Evolutionary conservation across 2,797 vertebrate species (phyloP).

Genomic region (Hoplostethus mediterraneus): DNA sequence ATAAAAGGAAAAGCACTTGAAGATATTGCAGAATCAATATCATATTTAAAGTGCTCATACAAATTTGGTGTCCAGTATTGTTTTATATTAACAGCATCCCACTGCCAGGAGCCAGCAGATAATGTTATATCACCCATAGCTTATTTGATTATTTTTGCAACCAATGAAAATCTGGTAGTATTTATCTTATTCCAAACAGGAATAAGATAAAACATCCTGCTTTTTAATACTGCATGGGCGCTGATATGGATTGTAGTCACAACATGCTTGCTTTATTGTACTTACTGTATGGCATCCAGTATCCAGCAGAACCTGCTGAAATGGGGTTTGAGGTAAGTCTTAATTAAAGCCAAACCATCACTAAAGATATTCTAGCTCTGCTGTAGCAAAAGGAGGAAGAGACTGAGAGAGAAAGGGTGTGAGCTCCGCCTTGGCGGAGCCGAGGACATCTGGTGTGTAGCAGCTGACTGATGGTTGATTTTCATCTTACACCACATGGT

Average conservation of each 20-base stretch:
- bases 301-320: constrained; percentile 22
- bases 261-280: neutral
- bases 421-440: constrained; percentile 49
- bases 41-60: constrained; percentile 73
- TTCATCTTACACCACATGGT: constrained; percentile 56
- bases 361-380: constrained; percentile 24
- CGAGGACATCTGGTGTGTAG: constrained; percentile 61
- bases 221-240: neutral
- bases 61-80: constrained; percentile 56
- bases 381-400: neutral
- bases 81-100: constrained; percentile 59
- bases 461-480: constrained; percentile 58
- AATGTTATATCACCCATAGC: constrained; percentile 52
- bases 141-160: constrained; percentile 34
- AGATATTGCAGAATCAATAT: constrained; percentile 77
- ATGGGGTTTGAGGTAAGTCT: constrained; percentile 30
- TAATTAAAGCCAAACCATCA: constrained; percentile 48
- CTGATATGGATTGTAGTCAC: constrained; percentile 26
- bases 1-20: constrained; percentile 61
- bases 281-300: constrained; percentile 4
- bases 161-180: constrained; percentile 32
- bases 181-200: constrained; percentile 40
- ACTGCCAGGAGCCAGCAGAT: constrained; percentile 44
- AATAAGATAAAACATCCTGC: constrained; percentile 20
- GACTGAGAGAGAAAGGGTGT: constrained; percentile 22